phyloP scores from a whole-genome alignment of 2,888 invertebrate genomes.

The Ashinkailepas kermadecensis region DNA sequence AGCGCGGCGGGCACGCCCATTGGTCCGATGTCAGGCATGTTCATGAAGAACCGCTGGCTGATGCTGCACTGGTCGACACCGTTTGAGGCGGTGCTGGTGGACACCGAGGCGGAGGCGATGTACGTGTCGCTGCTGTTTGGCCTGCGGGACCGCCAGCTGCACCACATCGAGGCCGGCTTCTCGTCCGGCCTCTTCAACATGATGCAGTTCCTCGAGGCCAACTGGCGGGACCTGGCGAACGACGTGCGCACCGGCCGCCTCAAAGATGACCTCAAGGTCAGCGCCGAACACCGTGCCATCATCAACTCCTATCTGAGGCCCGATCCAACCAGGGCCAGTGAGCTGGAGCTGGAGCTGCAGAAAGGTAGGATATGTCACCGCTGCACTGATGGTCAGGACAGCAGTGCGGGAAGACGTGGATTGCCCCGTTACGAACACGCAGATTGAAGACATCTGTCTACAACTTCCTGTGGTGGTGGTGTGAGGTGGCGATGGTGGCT shows the following conservation, averaged over 20 bases:
- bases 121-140: constrained; percentile 41
- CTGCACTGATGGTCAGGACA: no score
- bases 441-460: no score
- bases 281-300: constrained; percentile 24
- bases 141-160: constrained; percentile 38
- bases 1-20: not conserved
- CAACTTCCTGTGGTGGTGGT: no score
- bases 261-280: not conserved
- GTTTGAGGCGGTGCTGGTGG: not conserved
- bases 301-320: constrained; percentile 36
- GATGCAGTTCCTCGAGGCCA: constrained; percentile 37
- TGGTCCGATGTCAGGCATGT: not conserved
- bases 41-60: not conserved
- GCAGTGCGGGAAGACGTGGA: no score
- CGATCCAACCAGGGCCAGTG: constrained; percentile 37
- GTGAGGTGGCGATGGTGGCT: no score
- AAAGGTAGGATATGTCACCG: constrained; percentile 32
- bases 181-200: constrained; percentile 39
- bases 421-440: no score
- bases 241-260: constrained; percentile 36
- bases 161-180: constrained; percentile 41
- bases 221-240: constrained; percentile 36
- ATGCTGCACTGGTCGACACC: not conserved
- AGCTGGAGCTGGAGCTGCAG: constrained; percentile 37
- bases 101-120: constrained; percentile 39